Evolutionary conservation across 1,140 invertebrate genomes (phyloP).

Genomic region (Drosophila subobscura): DNA sequence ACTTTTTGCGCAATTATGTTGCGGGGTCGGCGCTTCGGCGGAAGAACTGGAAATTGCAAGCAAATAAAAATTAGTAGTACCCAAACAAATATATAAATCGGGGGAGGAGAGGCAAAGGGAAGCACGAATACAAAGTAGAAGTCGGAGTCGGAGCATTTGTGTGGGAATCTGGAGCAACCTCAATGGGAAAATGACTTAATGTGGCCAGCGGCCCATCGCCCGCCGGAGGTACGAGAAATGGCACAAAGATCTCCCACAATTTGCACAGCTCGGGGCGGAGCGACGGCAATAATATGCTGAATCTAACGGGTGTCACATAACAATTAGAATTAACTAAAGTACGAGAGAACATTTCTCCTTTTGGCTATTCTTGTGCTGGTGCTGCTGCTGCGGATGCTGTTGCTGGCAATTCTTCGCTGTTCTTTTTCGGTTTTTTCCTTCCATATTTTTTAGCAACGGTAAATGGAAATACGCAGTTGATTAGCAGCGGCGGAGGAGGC

Average conservation of each 20-base stretch:
- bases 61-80: conserved; percentile 61
- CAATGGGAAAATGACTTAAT: conserved; percentile 79
- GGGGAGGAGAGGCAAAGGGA: conserved; percentile 21
- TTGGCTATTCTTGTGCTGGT: no score
- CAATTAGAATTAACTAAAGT: conserved; percentile 53
- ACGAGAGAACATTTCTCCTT: neutral
- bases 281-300: conserved; percentile 40
- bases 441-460: conserved; percentile 59
- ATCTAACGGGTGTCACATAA: conserved; percentile 63
- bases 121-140: conserved; percentile 1
- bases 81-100: conserved; percentile 13
- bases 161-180: conserved; percentile 74
- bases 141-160: conserved; percentile 51
- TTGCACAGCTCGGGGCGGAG: conserved; percentile 34
- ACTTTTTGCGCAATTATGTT: conserved; percentile 55
- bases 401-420: neutral
- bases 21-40: conserved; percentile 10
- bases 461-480: conserved; percentile 77
- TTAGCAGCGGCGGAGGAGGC: conserved; percentile 52
- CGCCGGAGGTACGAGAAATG: conserved; percentile 25
- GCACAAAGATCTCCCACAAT: conserved; percentile 72
- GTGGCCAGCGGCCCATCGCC: conserved; percentile 11
- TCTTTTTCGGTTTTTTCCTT: conserved; percentile 9
- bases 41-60: conserved; percentile 40
- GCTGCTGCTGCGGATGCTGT: no score